Evolutionary conservation across 2,888 invertebrate species (phyloP), one percentile per base, ranked within the genome.

Genomic region (Dioctria rufipes): DNA sequence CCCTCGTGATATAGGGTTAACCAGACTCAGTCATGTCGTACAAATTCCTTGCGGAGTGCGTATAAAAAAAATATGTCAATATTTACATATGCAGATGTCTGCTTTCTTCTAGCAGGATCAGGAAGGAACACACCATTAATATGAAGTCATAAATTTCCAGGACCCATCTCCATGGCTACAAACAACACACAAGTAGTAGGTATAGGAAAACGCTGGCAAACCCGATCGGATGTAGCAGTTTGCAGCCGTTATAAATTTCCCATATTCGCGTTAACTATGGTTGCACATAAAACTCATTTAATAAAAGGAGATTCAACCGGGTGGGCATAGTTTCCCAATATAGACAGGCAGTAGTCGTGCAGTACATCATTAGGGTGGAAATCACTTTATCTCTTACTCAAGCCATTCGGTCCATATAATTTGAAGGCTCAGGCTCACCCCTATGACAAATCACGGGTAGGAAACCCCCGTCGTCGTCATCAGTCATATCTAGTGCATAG

Each of bases 261-360:
- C 80, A 82, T 82, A 82, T 82, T 82, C 82, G 71, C 82, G 78
- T 82, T 82, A 82, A 82, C 71, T 80, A 80, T 80, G 82, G 82
- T 82, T 67, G 54, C 78, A 78, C 78, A 78, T 66, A 42, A 78
- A 67, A 39, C 58, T 49, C 78, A 78, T 63, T 13, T 9, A 25
- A 25, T 25, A 77, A 63, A 77, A 61, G 49, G 25, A 63, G 42
- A 37, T 63, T 11, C 8, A 71, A 40, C 11, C 5, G 51, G 46
- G 37, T 51, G 8, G 63, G 49, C 37, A 63, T 54, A 63, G 11
- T 46, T 77, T 80, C 77, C 81, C 37, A 65, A 25, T 25, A 25
- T 25, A 25, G 25, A 25, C 25, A 25, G 25, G 25, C 25, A 25
- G 25, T 25, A 25, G 25, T 25, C 46, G 60, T 69, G 63, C 63